A percentile compares a stretch with the other conserved stretches of the same genome.
phyloP scores from a whole-genome alignment of 2,797 vertebrate species.

The Fistularia tabacaria region DNA sequence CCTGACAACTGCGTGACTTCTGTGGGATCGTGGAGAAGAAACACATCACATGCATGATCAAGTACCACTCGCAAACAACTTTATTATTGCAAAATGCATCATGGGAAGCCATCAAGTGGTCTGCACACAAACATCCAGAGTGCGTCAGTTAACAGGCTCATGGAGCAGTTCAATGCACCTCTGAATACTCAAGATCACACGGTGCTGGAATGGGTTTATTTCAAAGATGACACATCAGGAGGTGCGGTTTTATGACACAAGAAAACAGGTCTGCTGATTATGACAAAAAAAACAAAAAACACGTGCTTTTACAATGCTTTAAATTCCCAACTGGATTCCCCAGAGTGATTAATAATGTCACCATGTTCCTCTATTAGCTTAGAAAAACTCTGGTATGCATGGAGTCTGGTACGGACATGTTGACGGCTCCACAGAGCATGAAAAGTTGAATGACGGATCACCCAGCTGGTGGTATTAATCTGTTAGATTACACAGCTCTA shows the following conservation, averaged over 20 bases:
- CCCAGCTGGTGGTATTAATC: constrained; percentile 15
- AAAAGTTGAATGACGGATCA: constrained; percentile 6
- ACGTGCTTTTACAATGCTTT: constrained; percentile 33
- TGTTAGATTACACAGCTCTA: constrained; percentile 23
- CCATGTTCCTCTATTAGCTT: neutral
- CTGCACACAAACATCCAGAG: constrained; percentile 40
- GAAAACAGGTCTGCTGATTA: constrained; percentile 14
- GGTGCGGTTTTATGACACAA: constrained; percentile 13
- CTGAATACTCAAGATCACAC: constrained; percentile 2
- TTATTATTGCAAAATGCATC: constrained; percentile 70
- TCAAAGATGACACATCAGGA: constrained; percentile 1
- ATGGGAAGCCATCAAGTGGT: constrained; percentile 43
- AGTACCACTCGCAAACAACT: constrained; percentile 51
- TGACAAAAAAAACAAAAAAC: neutral
- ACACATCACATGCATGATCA: constrained; percentile 1
- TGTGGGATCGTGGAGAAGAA: neutral
- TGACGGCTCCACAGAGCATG: neutral
- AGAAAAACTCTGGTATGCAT: no score
- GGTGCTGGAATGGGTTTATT: neutral
- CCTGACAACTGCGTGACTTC: no score
- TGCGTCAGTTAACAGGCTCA: constrained; percentile 29
- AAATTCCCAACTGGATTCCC: neutral
- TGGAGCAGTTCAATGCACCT: constrained; percentile 32
- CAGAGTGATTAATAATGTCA: constrained; percentile 20
- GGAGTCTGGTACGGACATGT: neutral